A percentile compares a stretch with the other conserved stretches of the same genome.
phyloP scores from a whole-genome alignment of 2,113 vertebrate species.

The Malurus alboscapulatus region DNA sequence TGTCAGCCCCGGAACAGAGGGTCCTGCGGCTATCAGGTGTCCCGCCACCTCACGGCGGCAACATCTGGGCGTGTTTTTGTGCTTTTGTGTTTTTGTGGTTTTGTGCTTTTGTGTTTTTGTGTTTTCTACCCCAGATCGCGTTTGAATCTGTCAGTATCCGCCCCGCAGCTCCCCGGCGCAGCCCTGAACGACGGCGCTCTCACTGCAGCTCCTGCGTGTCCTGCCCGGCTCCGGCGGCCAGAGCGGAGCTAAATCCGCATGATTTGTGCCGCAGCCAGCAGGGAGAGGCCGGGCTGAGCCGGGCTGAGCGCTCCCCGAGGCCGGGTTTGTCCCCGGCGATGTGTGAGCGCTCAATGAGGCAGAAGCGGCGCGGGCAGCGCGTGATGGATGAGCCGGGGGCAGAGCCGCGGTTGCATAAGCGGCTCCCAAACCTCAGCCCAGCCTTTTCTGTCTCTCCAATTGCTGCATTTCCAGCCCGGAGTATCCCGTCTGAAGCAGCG shows the following conservation, averaged over 20 bases:
- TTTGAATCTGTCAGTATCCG: background rate
- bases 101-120: background rate
- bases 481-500: background rate
- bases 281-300: background rate
- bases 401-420: background rate
- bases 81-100: background rate
- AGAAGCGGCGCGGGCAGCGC: background rate
- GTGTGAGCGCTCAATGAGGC: background rate
- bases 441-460: background rate
- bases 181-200: rapidly evolving
- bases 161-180: background rate
- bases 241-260: rapidly evolving
- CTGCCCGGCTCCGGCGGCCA: rapidly evolving
- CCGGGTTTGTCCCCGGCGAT: background rate
- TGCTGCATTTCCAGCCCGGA: background rate
- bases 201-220: rapidly evolving
- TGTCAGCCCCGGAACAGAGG: slow-evolving; percentile 57
- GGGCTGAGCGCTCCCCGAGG: background rate
- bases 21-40: slow-evolving; percentile 47
- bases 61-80: slow-evolving; percentile 70
- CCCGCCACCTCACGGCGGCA: slow-evolving; percentile 10
- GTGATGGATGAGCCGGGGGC: background rate
- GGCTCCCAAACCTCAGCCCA: background rate
- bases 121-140: background rate
- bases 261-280: background rate